Evolutionary conservation across 2,888 invertebrate genomes (phyloP).

Genomic region (Rotaria sp.): DNA sequence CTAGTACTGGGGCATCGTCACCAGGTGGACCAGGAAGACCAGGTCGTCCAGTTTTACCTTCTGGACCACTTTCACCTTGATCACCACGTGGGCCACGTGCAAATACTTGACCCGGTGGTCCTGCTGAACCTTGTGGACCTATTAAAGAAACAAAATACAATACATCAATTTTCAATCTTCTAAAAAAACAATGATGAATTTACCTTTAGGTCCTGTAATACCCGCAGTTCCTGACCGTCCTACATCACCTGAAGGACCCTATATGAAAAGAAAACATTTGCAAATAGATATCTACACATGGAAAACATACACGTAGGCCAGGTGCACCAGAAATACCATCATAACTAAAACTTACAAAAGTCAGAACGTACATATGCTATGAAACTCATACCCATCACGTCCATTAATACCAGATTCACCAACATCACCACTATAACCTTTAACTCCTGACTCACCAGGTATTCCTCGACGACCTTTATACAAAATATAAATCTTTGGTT

Average conservation of each 20-base stretch:
- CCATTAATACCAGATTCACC: neutral
- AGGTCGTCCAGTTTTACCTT: conserved; percentile 11
- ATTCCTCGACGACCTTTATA: neutral
- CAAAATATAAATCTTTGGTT: no score
- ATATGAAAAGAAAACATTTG: neutral
- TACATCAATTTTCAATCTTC: neutral
- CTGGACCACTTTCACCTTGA: neutral
- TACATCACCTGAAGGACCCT: neutral
- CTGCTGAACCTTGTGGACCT: neutral
- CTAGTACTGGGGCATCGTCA: neutral
- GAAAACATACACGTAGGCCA: neutral
- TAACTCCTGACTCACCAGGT: neutral
- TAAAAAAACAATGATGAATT: neutral
- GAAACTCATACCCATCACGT: neutral
- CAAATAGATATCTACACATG: no score
- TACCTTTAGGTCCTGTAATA: neutral
- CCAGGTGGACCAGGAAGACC: neutral
- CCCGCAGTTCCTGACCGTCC: neutral
- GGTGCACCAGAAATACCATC: neutral
- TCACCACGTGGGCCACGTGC: neutral
- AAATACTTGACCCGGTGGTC: neutral
- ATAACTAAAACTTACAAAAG: neutral
- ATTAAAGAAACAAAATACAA: neutral
- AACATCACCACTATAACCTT: conserved; percentile 26
- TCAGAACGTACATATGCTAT: neutral